phyloP scores from a whole-genome alignment of 2,113 vertebrate species.

The Sminthopsis crassicaudata region DNA sequence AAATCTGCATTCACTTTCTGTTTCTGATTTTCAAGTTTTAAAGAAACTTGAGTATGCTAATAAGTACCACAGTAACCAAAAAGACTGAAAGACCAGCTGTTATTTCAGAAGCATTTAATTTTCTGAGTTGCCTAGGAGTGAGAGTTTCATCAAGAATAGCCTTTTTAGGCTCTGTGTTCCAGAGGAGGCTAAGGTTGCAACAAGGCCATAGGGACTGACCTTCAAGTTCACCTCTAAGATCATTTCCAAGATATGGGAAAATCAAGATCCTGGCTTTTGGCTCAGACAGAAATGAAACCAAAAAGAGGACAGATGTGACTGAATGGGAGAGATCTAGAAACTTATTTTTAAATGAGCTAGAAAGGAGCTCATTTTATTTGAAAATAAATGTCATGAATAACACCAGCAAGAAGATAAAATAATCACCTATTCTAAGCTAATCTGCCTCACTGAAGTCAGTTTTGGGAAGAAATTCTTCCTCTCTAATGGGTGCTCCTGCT shows the following conservation, averaged over 20 bases:
- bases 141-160: background rate
- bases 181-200: background rate
- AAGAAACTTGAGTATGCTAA: slow-evolving; percentile 10
- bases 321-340: background rate
- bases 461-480: background rate
- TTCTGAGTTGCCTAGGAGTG: background rate
- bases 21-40: slow-evolving; percentile 32
- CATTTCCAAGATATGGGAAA: background rate
- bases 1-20: slow-evolving; percentile 11
- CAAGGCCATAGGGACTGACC: background rate
- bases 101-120: background rate
- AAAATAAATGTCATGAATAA: background rate
- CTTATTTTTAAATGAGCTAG: background rate
- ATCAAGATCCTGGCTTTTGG: background rate
- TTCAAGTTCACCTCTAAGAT: background rate
- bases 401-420: background rate
- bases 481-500: background rate
- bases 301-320: background rate
- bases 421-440: background rate
- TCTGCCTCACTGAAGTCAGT: background rate
- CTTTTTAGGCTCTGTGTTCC: background rate
- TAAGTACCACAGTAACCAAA: slow-evolving; percentile 36
- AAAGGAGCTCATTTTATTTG: background rate
- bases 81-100: background rate
- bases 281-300: background rate